Conservation (phyloP, 2,113 vertebrate genomes). For the Onychostruthus taczanowskii region DNA sequence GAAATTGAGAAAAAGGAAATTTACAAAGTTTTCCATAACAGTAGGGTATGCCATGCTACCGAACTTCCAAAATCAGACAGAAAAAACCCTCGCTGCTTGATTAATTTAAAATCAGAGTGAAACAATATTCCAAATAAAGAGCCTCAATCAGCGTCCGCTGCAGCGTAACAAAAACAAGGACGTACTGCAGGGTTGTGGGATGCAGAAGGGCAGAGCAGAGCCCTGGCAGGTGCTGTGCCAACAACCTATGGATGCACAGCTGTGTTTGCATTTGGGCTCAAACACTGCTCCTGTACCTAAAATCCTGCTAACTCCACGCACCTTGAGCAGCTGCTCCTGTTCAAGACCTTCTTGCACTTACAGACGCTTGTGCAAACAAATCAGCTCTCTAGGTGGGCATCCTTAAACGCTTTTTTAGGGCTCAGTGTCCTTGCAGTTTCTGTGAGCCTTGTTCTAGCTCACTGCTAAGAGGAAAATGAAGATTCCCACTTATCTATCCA, state of each 20-base stretch:
- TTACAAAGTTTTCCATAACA: background rate
- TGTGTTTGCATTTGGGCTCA: background rate
- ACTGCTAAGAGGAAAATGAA: background rate
- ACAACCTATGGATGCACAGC: background rate
- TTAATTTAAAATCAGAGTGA: background rate
- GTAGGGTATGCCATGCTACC: background rate
- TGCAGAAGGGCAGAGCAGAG: background rate
- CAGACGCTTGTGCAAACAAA: background rate
- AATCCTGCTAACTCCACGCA: background rate
- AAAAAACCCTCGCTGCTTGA: background rate
- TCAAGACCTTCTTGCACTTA: background rate
- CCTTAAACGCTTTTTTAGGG: background rate
- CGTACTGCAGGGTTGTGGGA: fast-evolving
- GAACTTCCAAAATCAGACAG: background rate
- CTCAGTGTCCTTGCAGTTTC: background rate
- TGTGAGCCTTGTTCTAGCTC: background rate
- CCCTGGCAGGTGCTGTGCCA: background rate
- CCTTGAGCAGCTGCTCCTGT: background rate
- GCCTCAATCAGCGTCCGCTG: background rate
- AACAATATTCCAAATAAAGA: background rate
- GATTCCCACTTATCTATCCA: background rate
- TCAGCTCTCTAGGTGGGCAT: background rate
- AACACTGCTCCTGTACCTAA: background rate
- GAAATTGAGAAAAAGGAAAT: background rate
- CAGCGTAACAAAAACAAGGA: background rate